Evolutionary conservation across 2,113 vertebrate genomes (phyloP).

Genomic region (Ivindomyrus marchei): DNA sequence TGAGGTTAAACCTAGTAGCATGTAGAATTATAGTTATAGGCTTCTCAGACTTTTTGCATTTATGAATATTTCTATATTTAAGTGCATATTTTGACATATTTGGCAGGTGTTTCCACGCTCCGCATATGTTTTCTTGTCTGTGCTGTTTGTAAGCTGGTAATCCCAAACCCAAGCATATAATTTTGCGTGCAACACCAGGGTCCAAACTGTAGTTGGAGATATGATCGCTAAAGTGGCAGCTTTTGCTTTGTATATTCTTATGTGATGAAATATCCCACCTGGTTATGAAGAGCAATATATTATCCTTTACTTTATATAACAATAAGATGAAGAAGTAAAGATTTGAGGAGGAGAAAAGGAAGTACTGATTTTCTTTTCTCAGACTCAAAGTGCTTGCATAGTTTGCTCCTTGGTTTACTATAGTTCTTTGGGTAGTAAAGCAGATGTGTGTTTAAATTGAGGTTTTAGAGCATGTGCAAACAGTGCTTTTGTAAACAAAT

Average conservation of each 20-base stretch:
- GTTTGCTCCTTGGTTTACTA: background rate
- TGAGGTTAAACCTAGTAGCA: background rate
- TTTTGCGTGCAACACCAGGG: background rate
- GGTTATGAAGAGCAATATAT: background rate
- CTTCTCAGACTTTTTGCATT: constrained; percentile 5
- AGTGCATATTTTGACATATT: background rate
- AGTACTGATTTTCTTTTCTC: background rate
- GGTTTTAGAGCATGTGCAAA: background rate
- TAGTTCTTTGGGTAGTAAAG: constrained; percentile 6
- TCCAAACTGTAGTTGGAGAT: background rate
- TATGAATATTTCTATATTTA: background rate
- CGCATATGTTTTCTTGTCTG: background rate
- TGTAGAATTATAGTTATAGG: background rate
- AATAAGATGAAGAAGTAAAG: background rate
- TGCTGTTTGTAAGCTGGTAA: background rate
- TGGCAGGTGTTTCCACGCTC: background rate
- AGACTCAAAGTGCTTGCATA: background rate
- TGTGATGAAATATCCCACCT: background rate
- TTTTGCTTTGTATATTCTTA: background rate
- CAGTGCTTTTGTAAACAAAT: background rate
- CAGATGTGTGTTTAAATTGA: background rate
- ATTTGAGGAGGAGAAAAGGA: background rate
- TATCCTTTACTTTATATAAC: background rate
- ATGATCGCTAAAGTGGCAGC: background rate
- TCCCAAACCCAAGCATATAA: background rate